phyloP scores from a whole-genome alignment of 2,113 vertebrate species.

The Ictalurus furcatus region DNA sequence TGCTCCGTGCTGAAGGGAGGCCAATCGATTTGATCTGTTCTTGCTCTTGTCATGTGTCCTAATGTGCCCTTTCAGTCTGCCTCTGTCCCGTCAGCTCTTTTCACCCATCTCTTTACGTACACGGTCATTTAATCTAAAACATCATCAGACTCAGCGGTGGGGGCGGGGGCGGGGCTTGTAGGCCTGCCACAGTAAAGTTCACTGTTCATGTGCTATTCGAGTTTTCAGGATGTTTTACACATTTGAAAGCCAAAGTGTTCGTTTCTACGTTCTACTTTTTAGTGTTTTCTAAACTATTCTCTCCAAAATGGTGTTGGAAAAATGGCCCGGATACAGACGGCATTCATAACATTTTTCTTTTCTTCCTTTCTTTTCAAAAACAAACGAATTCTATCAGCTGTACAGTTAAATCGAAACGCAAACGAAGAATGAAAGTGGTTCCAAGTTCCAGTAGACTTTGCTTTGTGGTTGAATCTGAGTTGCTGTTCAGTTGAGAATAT shows the following conservation, averaged over 20 bases:
- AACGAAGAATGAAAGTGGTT: no score
- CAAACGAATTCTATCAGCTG: no score
- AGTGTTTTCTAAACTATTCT: no score
- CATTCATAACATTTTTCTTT: not conserved
- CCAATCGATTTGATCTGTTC: constrained; percentile 3
- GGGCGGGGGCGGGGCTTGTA: not conserved
- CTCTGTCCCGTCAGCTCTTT: constrained; percentile 6
- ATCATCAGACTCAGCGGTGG: not conserved
- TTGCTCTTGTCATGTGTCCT: constrained; percentile 10
- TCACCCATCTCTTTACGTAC: not conserved
- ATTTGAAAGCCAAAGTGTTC: not conserved
- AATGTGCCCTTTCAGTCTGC: not conserved
- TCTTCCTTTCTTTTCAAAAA: no score
- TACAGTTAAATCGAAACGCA: no score
- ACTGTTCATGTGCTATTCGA: not conserved
- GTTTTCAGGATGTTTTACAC: not conserved
- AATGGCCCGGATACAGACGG: not conserved
- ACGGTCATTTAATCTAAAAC: not conserved
- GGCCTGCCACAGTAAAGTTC: not conserved
- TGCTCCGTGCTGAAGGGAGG: not conserved
- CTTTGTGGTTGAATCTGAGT: no score
- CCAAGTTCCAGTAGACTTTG: no score
- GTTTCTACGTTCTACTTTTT: not conserved
- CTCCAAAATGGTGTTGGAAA: not conserved
- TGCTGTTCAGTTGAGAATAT: no score